Percentiles rank a stretch among this genome's conserved stretches.
phyloP scores from a whole-genome alignment of 2,888 invertebrate species.

The Heteromyza rotundicornis region DNA sequence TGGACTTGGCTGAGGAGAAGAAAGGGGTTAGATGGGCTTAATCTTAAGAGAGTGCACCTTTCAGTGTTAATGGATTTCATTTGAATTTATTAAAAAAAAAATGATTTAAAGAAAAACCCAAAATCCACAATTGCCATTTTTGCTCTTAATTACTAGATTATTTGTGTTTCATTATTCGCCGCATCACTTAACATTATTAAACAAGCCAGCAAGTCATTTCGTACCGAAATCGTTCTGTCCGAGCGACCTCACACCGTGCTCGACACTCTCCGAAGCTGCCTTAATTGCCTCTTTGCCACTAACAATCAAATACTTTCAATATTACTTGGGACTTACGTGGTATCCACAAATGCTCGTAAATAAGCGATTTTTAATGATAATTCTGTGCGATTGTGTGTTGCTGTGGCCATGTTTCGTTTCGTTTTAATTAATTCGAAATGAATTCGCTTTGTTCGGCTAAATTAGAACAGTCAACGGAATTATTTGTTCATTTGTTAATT shows the following conservation, averaged over 20 bases:
- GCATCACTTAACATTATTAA: not conserved
- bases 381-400: not conserved
- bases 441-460: not conserved
- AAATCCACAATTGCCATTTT: not conserved
- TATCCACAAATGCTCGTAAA: not conserved
- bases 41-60: too few relatives aligned
- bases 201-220: not conserved
- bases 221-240: not conserved
- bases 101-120: too few relatives aligned
- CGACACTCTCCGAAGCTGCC: not conserved
- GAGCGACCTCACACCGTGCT: constrained; percentile 1
- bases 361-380: constrained; percentile 1
- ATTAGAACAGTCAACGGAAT: not conserved
- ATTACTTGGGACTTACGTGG: too few relatives aligned
- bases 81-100: too few relatives aligned
- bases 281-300: not conserved
- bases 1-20: too few relatives aligned
- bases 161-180: not conserved
- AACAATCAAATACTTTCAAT: not conserved
- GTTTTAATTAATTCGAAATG: not conserved
- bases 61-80: too few relatives aligned
- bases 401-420: not conserved
- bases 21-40: too few relatives aligned
- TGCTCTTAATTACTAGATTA: not conserved
- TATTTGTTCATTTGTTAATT: too few relatives aligned